Percentiles rank a stretch among this genome's conserved stretches.
These are phyloP conservation scores for Leptogaster cylindrica DNA, from an alignment of 2,888 invertebrate genomes.

Conservation along the genomic window DNA sequence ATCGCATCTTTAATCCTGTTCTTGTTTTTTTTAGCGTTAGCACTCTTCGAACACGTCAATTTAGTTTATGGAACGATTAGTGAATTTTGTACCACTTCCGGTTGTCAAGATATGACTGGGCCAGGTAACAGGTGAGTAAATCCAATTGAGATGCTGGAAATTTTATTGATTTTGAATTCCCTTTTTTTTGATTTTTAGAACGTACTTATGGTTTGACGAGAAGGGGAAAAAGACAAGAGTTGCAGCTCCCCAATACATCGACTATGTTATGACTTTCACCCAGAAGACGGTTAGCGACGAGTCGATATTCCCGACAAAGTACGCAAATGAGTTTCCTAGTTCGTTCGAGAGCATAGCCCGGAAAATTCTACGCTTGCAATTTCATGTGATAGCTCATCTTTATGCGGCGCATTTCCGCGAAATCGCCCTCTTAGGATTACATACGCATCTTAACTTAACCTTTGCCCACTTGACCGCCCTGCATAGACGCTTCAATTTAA, in stretches of 20 bases:
- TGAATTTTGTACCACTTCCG: conserved; percentile 96
- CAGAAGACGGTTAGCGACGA: conserved; percentile 98
- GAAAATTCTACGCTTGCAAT: conserved; percentile 94
- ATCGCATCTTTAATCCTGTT: neutral
- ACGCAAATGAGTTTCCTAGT: conserved; percentile 93
- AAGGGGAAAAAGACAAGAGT: conserved; percentile 97
- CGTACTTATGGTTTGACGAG: conserved; percentile 98
- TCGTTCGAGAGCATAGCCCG: conserved; percentile 94
- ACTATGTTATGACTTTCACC: conserved; percentile 98
- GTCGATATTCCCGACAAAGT: conserved; percentile 97
- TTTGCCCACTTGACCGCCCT: conserved; percentile 93
- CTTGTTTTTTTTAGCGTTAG: conserved; percentile 74
- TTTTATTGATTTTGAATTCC: neutral
- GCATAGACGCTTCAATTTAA: conserved; percentile 85
- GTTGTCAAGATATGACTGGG: conserved; percentile 96
- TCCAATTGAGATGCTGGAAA: neutral
- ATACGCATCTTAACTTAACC: conserved; percentile 96
- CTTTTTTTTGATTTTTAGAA: conserved; percentile 67
- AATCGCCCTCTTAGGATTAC: conserved; percentile 89
- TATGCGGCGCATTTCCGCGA: conserved; percentile 98
- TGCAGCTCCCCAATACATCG: conserved; percentile 97
- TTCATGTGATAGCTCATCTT: conserved; percentile 97
- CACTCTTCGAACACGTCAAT: conserved; percentile 99
- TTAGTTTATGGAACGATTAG: conserved; percentile 97
- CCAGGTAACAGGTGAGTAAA: conserved; percentile 85